A percentile compares a stretch with the other conserved stretches of the same genome.
phyloP scores from a whole-genome alignment of 2,888 invertebrate species.

The Phlogophora meticulosa region DNA sequence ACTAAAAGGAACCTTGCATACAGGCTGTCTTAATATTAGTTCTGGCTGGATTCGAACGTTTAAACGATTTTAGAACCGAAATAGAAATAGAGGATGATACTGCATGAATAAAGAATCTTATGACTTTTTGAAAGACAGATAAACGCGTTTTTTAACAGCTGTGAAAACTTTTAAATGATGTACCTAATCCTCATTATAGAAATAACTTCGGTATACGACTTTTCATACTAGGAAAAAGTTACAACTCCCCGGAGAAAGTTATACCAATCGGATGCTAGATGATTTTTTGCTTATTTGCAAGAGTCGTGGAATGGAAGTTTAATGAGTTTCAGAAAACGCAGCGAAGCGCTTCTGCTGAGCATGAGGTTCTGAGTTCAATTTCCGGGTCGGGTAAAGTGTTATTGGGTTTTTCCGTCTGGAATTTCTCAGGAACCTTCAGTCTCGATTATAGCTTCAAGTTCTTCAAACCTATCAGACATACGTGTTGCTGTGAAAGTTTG shows the following conservation, averaged over 20 bases:
- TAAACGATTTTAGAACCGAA: no score
- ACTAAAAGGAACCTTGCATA: no score
- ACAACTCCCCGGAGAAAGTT: constrained; percentile 18
- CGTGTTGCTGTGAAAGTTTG: no score
- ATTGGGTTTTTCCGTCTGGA: no score
- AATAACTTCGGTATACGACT: constrained; percentile 8
- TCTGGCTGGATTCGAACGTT: no score
- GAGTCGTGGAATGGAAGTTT: constrained; percentile 15
- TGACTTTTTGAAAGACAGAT: background rate
- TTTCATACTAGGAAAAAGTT: constrained; percentile 12
- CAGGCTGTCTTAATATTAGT: no score
- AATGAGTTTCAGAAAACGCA: constrained; percentile 12
- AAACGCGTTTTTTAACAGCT: background rate
- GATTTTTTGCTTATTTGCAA: constrained; percentile 16
- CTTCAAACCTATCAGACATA: no score
- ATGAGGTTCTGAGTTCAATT: no score
- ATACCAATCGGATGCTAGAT: constrained; percentile 14
- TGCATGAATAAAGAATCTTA: background rate
- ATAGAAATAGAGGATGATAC: no score
- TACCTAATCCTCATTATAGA: constrained; percentile 24
- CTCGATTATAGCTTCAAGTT: no score
- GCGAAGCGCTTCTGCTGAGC: background rate
- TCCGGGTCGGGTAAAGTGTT: no score
- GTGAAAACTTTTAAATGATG: background rate
- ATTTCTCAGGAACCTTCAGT: no score